Conservation (phyloP, 2,113 vertebrate species). For the Anguilla rostrata region DNA sequence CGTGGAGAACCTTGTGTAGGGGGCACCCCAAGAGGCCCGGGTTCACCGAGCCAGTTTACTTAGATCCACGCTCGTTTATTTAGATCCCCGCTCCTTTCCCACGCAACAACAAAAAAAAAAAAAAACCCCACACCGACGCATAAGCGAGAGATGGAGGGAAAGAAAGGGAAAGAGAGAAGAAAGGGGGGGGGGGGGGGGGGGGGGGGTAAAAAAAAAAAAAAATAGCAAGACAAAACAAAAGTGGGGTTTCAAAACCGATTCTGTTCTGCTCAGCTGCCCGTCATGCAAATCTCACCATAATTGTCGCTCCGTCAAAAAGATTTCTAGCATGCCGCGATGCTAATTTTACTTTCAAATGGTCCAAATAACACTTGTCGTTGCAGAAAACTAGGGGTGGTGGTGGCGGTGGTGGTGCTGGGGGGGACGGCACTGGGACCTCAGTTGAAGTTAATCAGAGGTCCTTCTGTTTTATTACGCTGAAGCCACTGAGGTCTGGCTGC, state of each 20-base stretch:
- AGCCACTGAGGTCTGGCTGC: slow-evolving; percentile 62
- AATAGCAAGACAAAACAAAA: slow-evolving; percentile 14
- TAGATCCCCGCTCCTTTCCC: slow-evolving; percentile 54
- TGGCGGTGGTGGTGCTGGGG: too few relatives aligned
- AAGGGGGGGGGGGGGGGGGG: slow-evolving; percentile 15
- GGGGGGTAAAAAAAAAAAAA: slow-evolving; percentile 33
- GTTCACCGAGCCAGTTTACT: slow-evolving; percentile 53
- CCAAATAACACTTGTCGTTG: slow-evolving; percentile 66
- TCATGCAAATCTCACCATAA: slow-evolving; percentile 49
- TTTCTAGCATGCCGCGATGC: slow-evolving; percentile 50
- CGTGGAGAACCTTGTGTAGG: slow-evolving; percentile 38
- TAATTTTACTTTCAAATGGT: slow-evolving; percentile 64
- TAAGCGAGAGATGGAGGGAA: slow-evolving; percentile 54
- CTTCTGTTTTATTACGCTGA: slow-evolving; percentile 60
- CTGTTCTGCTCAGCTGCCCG: slow-evolving; percentile 32
- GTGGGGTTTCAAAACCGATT: slow-evolving; percentile 22
- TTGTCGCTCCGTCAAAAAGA: slow-evolving; percentile 53
- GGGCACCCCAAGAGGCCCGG: slow-evolving; percentile 50
- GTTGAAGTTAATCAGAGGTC: slow-evolving; percentile 64
- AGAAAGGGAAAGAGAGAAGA: slow-evolving; percentile 29
- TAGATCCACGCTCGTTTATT: slow-evolving; percentile 50
- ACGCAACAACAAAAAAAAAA: slow-evolving; percentile 30
- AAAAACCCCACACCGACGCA: slow-evolving; percentile 35
- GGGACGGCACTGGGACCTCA: slow-evolving; percentile 50
- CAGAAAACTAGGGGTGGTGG: slow-evolving; percentile 65